Conservation (phyloP, 2,888 invertebrate genomes). For the Coelogynopora nodosa region DNA sequence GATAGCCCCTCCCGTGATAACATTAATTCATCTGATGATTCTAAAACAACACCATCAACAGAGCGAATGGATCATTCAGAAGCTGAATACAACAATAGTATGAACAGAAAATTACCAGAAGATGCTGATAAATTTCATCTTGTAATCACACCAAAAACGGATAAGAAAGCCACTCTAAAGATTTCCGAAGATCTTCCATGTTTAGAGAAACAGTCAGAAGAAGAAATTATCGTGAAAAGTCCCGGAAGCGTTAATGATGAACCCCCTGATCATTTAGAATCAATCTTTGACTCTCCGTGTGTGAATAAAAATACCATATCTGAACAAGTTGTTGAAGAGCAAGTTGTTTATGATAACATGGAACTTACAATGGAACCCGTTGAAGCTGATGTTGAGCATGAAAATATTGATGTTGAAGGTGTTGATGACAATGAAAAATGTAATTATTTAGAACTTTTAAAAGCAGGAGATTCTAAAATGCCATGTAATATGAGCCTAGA, state of each 20-base stretch:
- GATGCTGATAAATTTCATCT: not conserved
- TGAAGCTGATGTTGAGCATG: not conserved
- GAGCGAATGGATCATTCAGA: not conserved
- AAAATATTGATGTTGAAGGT: not conserved
- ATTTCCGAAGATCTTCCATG: slow-evolving; percentile 37
- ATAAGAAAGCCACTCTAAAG: not conserved
- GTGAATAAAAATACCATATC: not conserved
- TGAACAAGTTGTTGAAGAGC: not conserved
- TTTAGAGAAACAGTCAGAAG: slow-evolving; percentile 27
- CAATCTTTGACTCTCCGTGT: slow-evolving; percentile 20
- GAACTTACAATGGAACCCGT: not conserved
- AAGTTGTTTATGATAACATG: not conserved
- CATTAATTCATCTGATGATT: not conserved
- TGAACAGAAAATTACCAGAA: not conserved
- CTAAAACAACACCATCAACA: not conserved
- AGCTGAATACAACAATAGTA: not conserved
- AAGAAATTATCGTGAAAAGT: slow-evolving; percentile 4
- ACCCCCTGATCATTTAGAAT: slow-evolving; percentile 11
- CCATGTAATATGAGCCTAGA: not conserved
- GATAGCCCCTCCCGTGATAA: not conserved
- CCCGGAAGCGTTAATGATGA: not conserved
- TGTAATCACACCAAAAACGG: not conserved
- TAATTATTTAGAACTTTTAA: not conserved
- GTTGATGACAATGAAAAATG: not conserved
- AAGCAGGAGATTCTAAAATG: not conserved